Conservation (phyloP, 2,113 vertebrate genomes). For the Sclerurus mexicanus region DNA sequence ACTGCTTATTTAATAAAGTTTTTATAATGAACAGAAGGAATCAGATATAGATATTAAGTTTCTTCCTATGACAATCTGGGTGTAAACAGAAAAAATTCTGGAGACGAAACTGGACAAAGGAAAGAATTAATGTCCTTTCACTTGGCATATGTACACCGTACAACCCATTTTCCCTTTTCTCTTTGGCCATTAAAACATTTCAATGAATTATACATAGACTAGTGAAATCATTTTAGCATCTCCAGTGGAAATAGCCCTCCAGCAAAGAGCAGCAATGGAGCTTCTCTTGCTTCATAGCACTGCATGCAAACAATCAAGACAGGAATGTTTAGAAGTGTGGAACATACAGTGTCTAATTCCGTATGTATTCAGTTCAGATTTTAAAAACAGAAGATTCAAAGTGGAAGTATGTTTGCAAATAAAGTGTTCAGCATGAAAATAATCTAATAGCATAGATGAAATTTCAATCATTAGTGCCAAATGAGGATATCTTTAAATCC, state of each 20-base stretch:
- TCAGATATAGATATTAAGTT: background rate
- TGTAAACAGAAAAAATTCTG: background rate
- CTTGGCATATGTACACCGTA: background rate
- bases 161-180: background rate
- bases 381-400: background rate
- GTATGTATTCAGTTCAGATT: background rate
- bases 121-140: background rate
- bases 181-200: background rate
- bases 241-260: background rate
- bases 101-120: background rate
- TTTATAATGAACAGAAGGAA: constrained; percentile 23
- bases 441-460: background rate
- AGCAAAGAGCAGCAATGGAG: background rate
- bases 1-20: constrained; percentile 15
- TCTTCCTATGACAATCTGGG: background rate
- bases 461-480: background rate
- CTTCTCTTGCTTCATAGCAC: background rate
- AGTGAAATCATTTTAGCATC: background rate
- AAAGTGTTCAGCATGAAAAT: background rate
- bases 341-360: background rate
- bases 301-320: background rate
- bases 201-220: background rate
- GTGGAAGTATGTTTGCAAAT: background rate
- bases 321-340: background rate
- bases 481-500: background rate